Base-by-base conservation (phyloP, 1,140 invertebrate genomes). In the Drosophila pallidifrons region DNA sequence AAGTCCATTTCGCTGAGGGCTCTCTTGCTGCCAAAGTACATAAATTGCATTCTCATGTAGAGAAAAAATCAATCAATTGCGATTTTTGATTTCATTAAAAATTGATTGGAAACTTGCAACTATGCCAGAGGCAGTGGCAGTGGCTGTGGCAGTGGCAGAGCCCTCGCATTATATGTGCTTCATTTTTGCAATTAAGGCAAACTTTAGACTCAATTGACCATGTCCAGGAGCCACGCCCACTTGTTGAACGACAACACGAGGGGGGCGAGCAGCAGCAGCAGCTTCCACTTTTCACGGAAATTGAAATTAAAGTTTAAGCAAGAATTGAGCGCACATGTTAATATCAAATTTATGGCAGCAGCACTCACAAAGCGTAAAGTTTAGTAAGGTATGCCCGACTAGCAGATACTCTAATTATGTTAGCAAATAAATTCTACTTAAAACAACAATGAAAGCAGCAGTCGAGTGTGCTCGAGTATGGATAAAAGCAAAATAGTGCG, bases 81-180 rank as follows among this genome's bases (percentile, higher is more conserved):
- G 1, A 28, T 65, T 28, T 54, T 67, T 71, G 58, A 76, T 71
- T 80, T 59, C 77, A 76, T 80, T 76, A 81, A 65, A 76, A 80
- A 80, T 81, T 80, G 57, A 80, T 72, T 80, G 61, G 2, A 63
- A 49, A 59, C 64, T 75, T 68, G 69, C 63, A 73, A 54, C 57
- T 63, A 13, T 55, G 47, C 46, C 57, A 65, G 55, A 45, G n/a
- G 46, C 43, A 1, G 54, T 43, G 2, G 47, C 16, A 15, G 10
- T 4, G 2, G 47, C 16, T 11, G 10, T 4, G 5, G 28, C 30
- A 38, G 35, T 8, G 16, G 11, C n/a, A 54, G 20, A 25, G 49
- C 32, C 47, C 20, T 54, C 20, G 20, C 20, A 25, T 3, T 25
- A 25, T 15, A 52, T 65, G 47, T 35, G 49, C 35, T 41, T 25